A percentile compares a stretch with the other conserved stretches of the same genome.
Conservation (phyloP, 2,113 vertebrate genomes). For the Phrynosoma platyrhinos region DNA sequence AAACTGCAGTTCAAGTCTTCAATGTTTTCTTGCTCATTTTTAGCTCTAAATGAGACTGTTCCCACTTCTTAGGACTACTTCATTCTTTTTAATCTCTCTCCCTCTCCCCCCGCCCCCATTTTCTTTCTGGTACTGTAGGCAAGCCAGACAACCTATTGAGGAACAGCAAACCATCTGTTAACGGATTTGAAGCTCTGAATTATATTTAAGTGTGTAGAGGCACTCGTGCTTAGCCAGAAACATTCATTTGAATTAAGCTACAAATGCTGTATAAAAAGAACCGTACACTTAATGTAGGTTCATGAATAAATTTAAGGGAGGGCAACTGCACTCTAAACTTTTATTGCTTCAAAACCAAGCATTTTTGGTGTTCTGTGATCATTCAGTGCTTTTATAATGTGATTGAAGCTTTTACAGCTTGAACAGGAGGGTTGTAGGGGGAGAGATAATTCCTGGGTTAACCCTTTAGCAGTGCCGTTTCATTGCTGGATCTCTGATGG, state of each 20-base stretch:
- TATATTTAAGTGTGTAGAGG: constrained; percentile 90
- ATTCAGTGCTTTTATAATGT: constrained; percentile 78
- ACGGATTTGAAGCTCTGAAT: constrained; percentile 91
- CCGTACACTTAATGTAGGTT: constrained; percentile 80
- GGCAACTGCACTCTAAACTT: constrained; percentile 82
- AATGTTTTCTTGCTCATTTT: constrained; percentile 63
- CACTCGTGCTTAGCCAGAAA: constrained; percentile 95
- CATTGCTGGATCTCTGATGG: constrained; percentile 74
- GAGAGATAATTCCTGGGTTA: constrained; percentile 77
- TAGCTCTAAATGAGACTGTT: constrained; percentile 72
- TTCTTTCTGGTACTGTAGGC: constrained; percentile 73
- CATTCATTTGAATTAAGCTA: constrained; percentile 87
- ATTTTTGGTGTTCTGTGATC: constrained; percentile 82
- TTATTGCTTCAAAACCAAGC: constrained; percentile 80
- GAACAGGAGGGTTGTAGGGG: constrained; percentile 58
- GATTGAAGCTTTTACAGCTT: constrained; percentile 82
- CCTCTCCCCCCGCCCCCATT: constrained; percentile 48
- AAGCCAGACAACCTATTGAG: constrained; percentile 89
- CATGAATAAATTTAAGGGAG: constrained; percentile 87
- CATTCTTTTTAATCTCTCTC: constrained; percentile 59
- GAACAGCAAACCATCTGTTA: constrained; percentile 96
- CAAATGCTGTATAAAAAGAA: constrained; percentile 83
- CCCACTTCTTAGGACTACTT: constrained; percentile 62
- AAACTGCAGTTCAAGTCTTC: constrained; percentile 43
- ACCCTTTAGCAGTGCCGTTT: constrained; percentile 73